Percentiles rank a stretch among this genome's conserved stretches.
These are phyloP conservation scores for Trididemnum nubilum DNA, from an alignment of 23 tunicate species.

Conservation along the genomic window DNA sequence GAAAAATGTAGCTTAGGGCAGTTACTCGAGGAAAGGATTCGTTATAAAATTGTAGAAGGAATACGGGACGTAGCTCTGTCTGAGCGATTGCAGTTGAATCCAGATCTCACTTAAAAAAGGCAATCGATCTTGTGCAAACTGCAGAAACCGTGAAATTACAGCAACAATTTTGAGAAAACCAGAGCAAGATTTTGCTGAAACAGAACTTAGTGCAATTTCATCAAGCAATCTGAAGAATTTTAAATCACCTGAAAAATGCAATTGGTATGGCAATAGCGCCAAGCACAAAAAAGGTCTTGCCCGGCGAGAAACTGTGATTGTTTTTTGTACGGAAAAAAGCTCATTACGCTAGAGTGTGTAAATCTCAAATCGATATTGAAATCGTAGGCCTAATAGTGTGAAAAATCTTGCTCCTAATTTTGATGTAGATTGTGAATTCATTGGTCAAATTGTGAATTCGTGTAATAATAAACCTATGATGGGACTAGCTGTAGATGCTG, in stretches of 20 bases:
- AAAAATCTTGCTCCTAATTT: neutral
- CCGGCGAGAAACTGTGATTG: neutral
- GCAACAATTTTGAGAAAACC: neutral
- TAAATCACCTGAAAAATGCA: neutral
- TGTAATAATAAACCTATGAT: neutral
- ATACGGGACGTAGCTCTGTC: neutral
- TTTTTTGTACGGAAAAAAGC: neutral
- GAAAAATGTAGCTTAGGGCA: constrained; percentile 10
- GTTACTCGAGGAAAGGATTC: neutral
- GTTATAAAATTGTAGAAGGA: neutral
- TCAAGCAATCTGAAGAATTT: neutral
- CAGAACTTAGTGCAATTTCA: neutral
- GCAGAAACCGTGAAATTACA: neutral
- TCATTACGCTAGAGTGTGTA: neutral
- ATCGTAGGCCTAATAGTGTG: neutral
- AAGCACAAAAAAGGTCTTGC: neutral
- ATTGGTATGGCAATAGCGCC: neutral
- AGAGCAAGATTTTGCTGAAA: neutral
- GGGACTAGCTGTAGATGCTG: neutral
- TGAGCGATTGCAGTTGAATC: constrained; percentile 16
- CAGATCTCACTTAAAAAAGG: neutral
- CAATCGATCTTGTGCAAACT: neutral
- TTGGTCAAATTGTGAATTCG: neutral
- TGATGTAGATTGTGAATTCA: neutral
- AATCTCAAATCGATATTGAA: neutral